These are phyloP conservation scores for Anguilla rostrata DNA, from an alignment of 2,113 vertebrate genomes.

Conservation along the genomic window DNA sequence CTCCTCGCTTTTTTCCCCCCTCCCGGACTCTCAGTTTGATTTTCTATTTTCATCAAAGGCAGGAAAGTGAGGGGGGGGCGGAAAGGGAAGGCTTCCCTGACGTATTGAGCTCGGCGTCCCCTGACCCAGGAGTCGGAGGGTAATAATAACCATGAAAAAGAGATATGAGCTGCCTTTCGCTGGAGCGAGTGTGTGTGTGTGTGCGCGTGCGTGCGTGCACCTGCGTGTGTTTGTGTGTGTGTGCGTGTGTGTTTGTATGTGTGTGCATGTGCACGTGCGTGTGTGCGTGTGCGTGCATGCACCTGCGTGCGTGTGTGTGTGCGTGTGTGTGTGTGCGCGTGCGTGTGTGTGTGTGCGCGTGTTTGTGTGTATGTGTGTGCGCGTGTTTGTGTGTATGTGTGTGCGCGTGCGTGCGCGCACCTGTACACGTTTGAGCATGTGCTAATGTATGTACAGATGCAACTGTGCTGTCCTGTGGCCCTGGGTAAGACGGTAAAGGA, in stretches of 20 bases:
- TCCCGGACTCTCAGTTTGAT: slow-evolving; percentile 9
- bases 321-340: not conserved
- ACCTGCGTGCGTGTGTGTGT: not conserved
- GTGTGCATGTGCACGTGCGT: not conserved
- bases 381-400: not conserved
- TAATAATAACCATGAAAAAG: slow-evolving; percentile 32
- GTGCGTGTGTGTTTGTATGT: not conserved
- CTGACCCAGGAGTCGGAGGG: slow-evolving; percentile 20
- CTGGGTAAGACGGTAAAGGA: not conserved
- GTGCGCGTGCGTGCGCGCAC: not conserved
- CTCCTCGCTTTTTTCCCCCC: slow-evolving; percentile 23
- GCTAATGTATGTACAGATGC: not conserved
- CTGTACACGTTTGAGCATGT: not conserved
- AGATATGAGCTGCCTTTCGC: slow-evolving; percentile 25
- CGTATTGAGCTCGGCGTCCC: slow-evolving; percentile 22
- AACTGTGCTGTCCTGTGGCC: not conserved
- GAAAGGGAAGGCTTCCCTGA: slow-evolving; percentile 1
- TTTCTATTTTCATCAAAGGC: slow-evolving; percentile 29
- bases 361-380: not conserved
- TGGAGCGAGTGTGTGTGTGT: not conserved
- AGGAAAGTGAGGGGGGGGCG: not conserved
- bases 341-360: not conserved
- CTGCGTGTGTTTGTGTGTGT: not conserved
- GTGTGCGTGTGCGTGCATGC: not conserved
- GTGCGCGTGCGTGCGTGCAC: not conserved